phyloP scores from a whole-genome alignment of 53 echinoderm and acorn worm species.

The Antedon mediterranea region DNA sequence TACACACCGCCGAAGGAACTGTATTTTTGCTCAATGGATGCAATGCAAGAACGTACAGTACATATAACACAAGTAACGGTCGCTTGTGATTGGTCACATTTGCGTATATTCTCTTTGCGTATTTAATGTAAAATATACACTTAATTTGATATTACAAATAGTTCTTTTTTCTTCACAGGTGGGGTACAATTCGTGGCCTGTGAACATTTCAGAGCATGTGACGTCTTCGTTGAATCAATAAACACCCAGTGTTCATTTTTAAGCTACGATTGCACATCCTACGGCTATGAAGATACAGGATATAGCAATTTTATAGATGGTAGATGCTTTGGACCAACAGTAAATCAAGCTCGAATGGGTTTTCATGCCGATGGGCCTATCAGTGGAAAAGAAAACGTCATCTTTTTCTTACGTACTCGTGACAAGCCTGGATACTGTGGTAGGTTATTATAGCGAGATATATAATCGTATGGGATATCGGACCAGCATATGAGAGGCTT shows the following conservation, averaged over 20 bases:
- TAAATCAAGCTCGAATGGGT: constrained; percentile 1
- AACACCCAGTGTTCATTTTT: constrained; percentile 29
- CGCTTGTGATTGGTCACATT: no score
- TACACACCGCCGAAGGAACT: no score
- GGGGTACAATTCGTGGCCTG: constrained; percentile 60
- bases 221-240: constrained; percentile 55
- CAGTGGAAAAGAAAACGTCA: neutral
- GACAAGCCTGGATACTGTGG: neutral
- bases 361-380: constrained; percentile 6
- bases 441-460: neutral
- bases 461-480: no score
- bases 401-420: neutral
- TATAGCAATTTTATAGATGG: neutral
- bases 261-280: constrained; percentile 9
- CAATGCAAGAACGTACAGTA: no score
- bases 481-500: no score
- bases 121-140: no score
- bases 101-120: no score
- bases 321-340: neutral
- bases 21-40: no score
- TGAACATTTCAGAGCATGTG: constrained; percentile 59
- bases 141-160: no score
- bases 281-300: neutral
- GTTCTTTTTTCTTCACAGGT: no score
- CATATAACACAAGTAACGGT: no score